These are phyloP conservation scores for Sesia apiformis DNA, from an alignment of 2,888 invertebrate species.

Conservation along the genomic window DNA sequence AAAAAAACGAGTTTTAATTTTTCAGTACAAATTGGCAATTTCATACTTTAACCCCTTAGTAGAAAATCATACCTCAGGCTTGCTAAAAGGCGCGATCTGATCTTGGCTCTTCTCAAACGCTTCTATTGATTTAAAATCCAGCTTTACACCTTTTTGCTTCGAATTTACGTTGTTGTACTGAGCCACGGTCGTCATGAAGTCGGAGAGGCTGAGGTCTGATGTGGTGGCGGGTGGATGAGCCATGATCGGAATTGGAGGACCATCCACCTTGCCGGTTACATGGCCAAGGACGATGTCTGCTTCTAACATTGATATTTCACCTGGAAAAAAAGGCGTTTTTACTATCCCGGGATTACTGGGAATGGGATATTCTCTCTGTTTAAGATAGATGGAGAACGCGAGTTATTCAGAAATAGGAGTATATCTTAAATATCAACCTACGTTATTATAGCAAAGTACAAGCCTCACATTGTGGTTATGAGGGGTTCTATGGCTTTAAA, in stretches of 20 bases:
- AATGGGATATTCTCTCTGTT: too few species aligned
- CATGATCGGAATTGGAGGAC: constrained; percentile 83
- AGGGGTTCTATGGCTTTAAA: too few species aligned
- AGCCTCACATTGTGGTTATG: too few species aligned
- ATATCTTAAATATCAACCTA: too few species aligned
- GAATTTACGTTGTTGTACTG: constrained; percentile 55
- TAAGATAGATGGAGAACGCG: too few species aligned
- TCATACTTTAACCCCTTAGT: too few species aligned
- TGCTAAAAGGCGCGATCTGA: constrained; percentile 50
- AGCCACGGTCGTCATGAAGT: constrained; percentile 79
- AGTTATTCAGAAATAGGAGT: too few species aligned
- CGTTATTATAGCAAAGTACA: too few species aligned
- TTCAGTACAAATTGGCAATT: too few species aligned
- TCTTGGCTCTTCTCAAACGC: constrained; percentile 77
- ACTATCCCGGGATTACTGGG: too few species aligned
- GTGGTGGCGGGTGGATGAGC: constrained; percentile 84
- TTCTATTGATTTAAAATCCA: constrained; percentile 89
- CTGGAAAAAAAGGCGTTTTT: constrained; percentile 35
- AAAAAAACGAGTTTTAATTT: too few species aligned
- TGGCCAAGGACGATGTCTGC: constrained; percentile 86
- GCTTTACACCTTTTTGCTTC: constrained; percentile 84
- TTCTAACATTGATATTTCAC: constrained; percentile 85
- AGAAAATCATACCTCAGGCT: constrained; percentile 36
- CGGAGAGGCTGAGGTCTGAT: constrained; percentile 84
- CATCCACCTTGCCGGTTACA: constrained; percentile 56